Percentiles rank a stretch among this genome's conserved stretches.
Conservation (phyloP, 1,140 invertebrate species). For the Rhyzopertha dominica region DNA sequence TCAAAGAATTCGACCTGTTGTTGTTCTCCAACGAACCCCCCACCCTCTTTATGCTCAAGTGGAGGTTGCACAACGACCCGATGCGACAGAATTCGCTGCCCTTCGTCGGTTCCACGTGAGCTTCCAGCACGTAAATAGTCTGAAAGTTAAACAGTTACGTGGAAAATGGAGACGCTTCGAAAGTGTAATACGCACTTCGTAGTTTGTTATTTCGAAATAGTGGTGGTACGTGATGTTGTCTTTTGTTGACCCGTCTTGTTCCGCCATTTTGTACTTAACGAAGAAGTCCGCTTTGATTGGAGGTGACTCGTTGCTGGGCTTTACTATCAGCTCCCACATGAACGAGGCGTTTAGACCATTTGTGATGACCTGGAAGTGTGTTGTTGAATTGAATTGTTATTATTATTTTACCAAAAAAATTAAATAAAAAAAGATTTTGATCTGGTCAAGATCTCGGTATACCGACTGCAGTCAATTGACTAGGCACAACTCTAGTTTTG, state of each 20-base stretch:
- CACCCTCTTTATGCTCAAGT: conserved; percentile 63
- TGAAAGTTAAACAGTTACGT: conserved; percentile 43
- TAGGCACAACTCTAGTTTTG: too few species aligned
- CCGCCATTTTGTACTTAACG: conserved; percentile 45
- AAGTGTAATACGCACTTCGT: conserved; percentile 51
- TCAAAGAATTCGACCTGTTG: conserved; percentile 56
- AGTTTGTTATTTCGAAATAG: conserved; percentile 58
- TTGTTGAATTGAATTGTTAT: too few species aligned
- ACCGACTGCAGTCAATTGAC: too few species aligned
- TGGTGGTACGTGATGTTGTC: conserved; percentile 49
- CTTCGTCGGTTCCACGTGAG: conserved; percentile 73
- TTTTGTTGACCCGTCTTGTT: conserved; percentile 42
- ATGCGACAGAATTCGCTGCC: conserved; percentile 83
- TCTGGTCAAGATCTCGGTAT: too few species aligned
- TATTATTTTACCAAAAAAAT: too few species aligned
- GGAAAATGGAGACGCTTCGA: too few species aligned
- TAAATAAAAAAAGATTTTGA: too few species aligned
- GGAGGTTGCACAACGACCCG: conserved; percentile 80
- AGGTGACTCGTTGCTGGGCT: conserved; percentile 15
- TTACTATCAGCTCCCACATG: conserved; percentile 71
- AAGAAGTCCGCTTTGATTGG: conserved; percentile 36
- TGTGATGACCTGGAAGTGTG: conserved; percentile 53
- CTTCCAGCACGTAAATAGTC: conserved; percentile 79
- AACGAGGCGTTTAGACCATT: conserved; percentile 69
- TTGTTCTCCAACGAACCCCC: conserved; percentile 28